phyloP scores from a whole-genome alignment of 2,888 invertebrate species.

The Exephanes ischioxanthus region DNA sequence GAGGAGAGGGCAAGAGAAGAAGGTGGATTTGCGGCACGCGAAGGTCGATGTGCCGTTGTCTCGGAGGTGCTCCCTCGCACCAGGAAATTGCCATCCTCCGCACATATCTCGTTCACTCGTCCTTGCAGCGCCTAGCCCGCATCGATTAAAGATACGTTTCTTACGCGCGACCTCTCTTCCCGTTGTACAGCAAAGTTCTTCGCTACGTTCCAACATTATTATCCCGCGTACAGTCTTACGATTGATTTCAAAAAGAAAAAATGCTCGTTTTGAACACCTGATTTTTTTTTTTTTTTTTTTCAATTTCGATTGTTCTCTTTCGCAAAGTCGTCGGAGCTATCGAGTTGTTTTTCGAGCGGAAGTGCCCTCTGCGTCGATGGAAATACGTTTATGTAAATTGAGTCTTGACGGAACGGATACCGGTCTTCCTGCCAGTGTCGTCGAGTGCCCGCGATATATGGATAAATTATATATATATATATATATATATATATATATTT shows the following conservation, averaged over 20 bases:
- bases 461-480: slow-evolving; percentile 22
- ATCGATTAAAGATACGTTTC: slow-evolving; percentile 4
- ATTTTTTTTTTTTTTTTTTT: neutral
- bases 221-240: neutral
- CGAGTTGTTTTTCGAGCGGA: slow-evolving; percentile 72
- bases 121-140: slow-evolving; percentile 61
- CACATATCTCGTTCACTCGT: slow-evolving; percentile 50
- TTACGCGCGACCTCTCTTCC: neutral
- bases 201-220: neutral
- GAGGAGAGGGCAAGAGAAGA: slow-evolving; percentile 67
- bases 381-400: slow-evolving; percentile 82
- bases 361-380: slow-evolving; percentile 81
- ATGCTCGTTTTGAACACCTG: no score
- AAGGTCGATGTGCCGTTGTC: slow-evolving; percentile 81
- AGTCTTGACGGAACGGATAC: slow-evolving; percentile 77
- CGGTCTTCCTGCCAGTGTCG: slow-evolving; percentile 78
- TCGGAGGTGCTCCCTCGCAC: slow-evolving; percentile 66
- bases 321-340: slow-evolving; percentile 7
- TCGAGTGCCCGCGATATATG: slow-evolving; percentile 54
- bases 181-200: neutral
- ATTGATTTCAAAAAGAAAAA: neutral
- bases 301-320: slow-evolving; percentile 22
- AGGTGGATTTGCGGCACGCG: slow-evolving; percentile 79
- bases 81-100: slow-evolving; percentile 73
- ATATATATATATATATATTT: no score